Conservation (phyloP, 2,113 vertebrate species). For the Pimephales promelas region DNA sequence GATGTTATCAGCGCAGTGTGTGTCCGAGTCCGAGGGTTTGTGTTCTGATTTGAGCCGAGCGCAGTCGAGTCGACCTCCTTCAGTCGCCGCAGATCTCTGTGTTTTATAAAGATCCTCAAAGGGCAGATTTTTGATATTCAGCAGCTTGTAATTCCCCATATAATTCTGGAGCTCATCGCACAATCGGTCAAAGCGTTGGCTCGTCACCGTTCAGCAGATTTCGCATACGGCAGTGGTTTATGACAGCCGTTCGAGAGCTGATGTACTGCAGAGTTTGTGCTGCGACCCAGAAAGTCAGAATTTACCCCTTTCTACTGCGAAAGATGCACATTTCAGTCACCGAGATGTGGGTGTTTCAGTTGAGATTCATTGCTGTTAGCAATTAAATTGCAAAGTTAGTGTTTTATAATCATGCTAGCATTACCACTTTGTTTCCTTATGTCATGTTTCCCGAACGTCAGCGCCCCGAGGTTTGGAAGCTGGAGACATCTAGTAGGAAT, state of each 20-base stretch:
- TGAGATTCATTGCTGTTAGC: not conserved
- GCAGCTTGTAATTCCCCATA: not conserved
- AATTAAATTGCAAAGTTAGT: too few relatives aligned
- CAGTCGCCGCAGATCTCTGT: not conserved
- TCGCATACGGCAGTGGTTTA: not conserved
- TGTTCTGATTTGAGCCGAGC: slow-evolving; percentile 7
- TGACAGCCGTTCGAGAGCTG: not conserved
- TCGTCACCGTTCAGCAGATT: not conserved
- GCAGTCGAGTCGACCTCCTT: slow-evolving; percentile 4
- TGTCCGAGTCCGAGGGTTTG: slow-evolving; percentile 5
- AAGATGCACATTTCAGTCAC: not conserved
- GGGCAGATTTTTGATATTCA: not conserved
- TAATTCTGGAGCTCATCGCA: not conserved
- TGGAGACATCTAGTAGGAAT: not conserved
- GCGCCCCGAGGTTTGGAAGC: not conserved
- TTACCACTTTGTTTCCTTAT: not conserved
- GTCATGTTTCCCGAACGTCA: not conserved
- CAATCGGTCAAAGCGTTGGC: not conserved
- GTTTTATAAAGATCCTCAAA: not conserved
- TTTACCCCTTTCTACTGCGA: not conserved
- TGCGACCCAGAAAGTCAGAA: not conserved
- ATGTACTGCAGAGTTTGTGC: not conserved
- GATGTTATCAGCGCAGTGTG: slow-evolving; percentile 17
- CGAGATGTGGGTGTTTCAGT: not conserved
- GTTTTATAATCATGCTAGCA: not conserved